Percentiles rank a stretch among this genome's conserved stretches.
These are phyloP conservation scores for Chionodraco myersi DNA, from an alignment of 2,113 vertebrate species.

Conservation along the genomic window DNA sequence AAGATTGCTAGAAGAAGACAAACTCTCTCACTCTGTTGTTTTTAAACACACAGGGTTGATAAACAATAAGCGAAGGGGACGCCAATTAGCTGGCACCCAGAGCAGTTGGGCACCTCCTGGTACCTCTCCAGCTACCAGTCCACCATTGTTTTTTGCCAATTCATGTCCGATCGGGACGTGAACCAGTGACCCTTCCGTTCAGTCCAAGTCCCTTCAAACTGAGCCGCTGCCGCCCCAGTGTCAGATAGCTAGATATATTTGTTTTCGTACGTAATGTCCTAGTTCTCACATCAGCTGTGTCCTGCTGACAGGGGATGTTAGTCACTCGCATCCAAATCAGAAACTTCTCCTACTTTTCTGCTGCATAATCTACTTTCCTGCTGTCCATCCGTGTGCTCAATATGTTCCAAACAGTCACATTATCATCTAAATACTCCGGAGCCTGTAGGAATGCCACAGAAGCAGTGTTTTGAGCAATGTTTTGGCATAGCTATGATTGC, in stretches of 20 bases:
- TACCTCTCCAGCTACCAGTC: too few relatives aligned
- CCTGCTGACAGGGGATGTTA: not conserved
- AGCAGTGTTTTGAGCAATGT: slow-evolving; percentile 17
- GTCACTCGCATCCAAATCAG: not conserved
- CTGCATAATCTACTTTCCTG: slow-evolving; percentile 36
- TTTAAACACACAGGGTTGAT: too few relatives aligned
- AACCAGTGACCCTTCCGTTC: too few relatives aligned
- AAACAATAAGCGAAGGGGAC: too few relatives aligned
- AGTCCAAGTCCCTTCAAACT: too few relatives aligned
- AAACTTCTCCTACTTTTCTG: slow-evolving; percentile 37
- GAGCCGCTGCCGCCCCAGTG: too few relatives aligned
- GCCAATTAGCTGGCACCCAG: too few relatives aligned
- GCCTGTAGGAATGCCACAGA: slow-evolving; percentile 13
- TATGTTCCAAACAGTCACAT: slow-evolving; percentile 44
- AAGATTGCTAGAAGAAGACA: not conserved
- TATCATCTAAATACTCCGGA: slow-evolving; percentile 33
- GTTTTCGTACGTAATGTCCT: not conserved
- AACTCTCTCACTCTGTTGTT: not conserved
- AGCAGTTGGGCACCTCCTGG: too few relatives aligned
- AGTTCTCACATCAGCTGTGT: not conserved
- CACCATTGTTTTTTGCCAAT: too few relatives aligned
- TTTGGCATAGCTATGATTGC: slow-evolving; percentile 14
- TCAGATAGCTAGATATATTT: too few relatives aligned
- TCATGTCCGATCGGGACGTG: too few relatives aligned
- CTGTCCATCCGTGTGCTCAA: slow-evolving; percentile 50